A percentile compares a stretch with the other conserved stretches of the same genome.
Conservation (phyloP, 2,113 vertebrate species). For the Terrapene triunguis region DNA sequence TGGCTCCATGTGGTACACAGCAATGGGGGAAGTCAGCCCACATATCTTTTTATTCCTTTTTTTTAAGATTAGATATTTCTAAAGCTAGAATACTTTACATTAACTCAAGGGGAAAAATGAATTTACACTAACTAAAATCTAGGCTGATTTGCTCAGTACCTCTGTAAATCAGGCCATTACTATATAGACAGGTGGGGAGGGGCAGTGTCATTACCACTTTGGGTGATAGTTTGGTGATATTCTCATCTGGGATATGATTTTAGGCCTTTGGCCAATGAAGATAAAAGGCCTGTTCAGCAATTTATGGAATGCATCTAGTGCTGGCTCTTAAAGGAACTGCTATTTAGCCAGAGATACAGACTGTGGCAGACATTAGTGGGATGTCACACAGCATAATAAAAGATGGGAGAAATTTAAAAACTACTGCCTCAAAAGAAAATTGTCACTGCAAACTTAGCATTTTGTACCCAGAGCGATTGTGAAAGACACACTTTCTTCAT, state of each 20-base stretch:
- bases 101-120: neutral
- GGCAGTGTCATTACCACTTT: neutral
- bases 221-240: neutral
- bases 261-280: neutral
- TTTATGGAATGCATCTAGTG: neutral
- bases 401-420: neutral
- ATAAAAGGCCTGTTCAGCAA: neutral
- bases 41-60: neutral
- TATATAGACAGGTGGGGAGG: neutral
- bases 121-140: accelerated
- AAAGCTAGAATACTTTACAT: neutral
- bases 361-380: neutral
- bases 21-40: neutral
- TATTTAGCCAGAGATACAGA: neutral
- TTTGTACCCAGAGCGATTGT: neutral
- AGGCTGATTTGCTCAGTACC: neutral
- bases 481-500: neutral
- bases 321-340: neutral
- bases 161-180: neutral
- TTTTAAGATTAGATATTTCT: neutral
- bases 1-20: neutral
- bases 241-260: neutral
- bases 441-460: neutral
- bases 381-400: neutral
- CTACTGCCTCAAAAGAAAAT: neutral